Percentiles rank a stretch among this genome's conserved stretches.
These are phyloP conservation scores for Oligia latruncula DNA, from an alignment of 2,888 invertebrate species.

Conservation along the genomic window DNA sequence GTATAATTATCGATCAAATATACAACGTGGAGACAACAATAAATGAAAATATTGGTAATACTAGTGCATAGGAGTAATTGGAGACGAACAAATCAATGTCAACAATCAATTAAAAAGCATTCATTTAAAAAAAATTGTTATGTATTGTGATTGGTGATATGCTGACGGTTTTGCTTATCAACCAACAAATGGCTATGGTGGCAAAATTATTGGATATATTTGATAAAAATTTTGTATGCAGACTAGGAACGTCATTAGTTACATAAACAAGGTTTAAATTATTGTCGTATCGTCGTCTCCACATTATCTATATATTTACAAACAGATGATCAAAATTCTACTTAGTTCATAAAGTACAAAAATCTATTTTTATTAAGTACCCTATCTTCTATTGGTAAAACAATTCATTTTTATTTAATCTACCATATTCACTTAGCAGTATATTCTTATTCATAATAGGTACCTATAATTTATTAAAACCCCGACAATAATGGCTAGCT, in stretches of 20 bases:
- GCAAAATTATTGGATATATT: not conserved
- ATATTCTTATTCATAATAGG: slow-evolving; percentile 13
- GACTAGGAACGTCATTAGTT: not conserved
- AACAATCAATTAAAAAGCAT: not conserved
- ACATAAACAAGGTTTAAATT: not conserved
- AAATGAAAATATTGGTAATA: not conserved
- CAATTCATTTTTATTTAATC: not conserved
- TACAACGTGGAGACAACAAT: not conserved
- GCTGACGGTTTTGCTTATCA: not conserved
- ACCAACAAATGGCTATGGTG: not conserved
- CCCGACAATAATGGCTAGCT: slow-evolving; percentile 50
- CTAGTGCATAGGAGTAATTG: not conserved
- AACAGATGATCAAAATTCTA: not conserved
- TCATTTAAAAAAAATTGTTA: too few relatives aligned
- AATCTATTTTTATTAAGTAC: not conserved
- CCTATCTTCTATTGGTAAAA: slow-evolving; percentile 8
- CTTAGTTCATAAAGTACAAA: not conserved
- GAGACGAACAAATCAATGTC: not conserved
- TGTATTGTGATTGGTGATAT: too few relatives aligned
- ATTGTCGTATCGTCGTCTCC: not conserved
- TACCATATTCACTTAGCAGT: not conserved
- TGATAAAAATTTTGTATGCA: not conserved
- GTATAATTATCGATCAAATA: not conserved
- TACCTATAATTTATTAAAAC: slow-evolving; percentile 34
- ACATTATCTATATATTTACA: not conserved